These are phyloP conservation scores for Schizothorax lantsangensis DNA, from an alignment of 2,797 vertebrate species.

Conservation along the genomic window DNA sequence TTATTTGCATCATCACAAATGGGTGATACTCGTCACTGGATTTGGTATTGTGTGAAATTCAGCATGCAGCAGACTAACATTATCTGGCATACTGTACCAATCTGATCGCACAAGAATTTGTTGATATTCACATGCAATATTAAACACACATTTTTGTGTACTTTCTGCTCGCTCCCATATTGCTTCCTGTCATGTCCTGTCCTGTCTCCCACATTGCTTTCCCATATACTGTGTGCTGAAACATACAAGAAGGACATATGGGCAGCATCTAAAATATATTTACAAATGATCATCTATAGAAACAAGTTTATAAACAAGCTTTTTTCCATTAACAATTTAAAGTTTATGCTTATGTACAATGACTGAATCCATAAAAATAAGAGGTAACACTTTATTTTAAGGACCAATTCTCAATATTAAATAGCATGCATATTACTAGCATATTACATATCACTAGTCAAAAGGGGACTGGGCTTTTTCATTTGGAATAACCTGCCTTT, in stretches of 20 bases:
- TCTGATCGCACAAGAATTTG: background rate
- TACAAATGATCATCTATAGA: background rate
- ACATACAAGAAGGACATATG: background rate
- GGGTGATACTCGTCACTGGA: background rate
- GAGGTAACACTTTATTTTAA: background rate
- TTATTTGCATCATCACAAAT: background rate
- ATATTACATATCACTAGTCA: background rate
- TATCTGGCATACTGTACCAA: background rate
- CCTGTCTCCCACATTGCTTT: background rate
- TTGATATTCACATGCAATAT: background rate
- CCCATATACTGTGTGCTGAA: background rate
- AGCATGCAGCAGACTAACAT: background rate
- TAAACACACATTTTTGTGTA: background rate
- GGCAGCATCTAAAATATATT: background rate
- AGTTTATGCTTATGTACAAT: background rate
- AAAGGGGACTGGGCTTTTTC: background rate
- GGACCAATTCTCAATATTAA: too few relatives aligned
- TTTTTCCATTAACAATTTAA: background rate
- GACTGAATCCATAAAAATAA: background rate
- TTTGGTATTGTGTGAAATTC: background rate
- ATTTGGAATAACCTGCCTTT: too few relatives aligned
- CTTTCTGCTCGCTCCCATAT: background rate
- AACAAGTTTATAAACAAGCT: background rate
- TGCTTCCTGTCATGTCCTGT: background rate
- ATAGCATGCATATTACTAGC: too few relatives aligned